Percentiles rank a stretch among this genome's conserved stretches.
Evolutionary conservation across 2,113 vertebrate genomes (phyloP).

Genomic region (Gracilinanus agilis): DNA sequence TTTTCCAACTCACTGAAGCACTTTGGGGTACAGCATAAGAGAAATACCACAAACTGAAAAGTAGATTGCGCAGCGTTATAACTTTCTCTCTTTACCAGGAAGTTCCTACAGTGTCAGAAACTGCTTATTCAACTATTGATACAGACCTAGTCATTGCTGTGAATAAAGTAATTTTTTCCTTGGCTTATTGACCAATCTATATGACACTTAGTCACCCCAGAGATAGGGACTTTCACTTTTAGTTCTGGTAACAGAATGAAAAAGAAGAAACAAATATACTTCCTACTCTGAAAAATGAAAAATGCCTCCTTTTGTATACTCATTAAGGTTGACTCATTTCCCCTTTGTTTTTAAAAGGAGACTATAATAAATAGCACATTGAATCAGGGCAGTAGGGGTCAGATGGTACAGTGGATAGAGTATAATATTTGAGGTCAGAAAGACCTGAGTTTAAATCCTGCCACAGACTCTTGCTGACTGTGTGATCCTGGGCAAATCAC

Average conservation of each 20-base stretch:
- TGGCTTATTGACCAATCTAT: not conserved
- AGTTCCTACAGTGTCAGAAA: constrained; percentile 20
- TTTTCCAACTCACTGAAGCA: not conserved
- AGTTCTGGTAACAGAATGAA: constrained; percentile 7
- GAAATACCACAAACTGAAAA: not conserved
- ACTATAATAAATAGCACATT: fast-evolving
- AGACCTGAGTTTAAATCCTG: not conserved
- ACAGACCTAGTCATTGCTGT: constrained; percentile 18
- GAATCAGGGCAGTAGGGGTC: not conserved
- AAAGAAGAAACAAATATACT: constrained; percentile 21
- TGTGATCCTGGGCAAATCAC: not conserved
- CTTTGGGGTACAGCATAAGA: not conserved
- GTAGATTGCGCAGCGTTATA: not conserved
- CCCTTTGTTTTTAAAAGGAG: not conserved
- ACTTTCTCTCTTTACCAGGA: not conserved
- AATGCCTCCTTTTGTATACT: not conserved
- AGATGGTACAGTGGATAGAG: too few species aligned
- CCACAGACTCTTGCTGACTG: not conserved
- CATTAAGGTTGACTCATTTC: not conserved
- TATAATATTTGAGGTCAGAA: too few species aligned
- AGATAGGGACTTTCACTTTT: constrained; percentile 28
- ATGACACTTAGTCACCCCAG: not conserved
- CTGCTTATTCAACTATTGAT: constrained; percentile 48
- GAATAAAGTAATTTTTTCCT: constrained; percentile 16
- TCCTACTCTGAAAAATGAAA: constrained; percentile 2